Evolutionary conservation across 2,797 vertebrate genomes (phyloP).

Genomic region (Ataeniobius toweri): DNA sequence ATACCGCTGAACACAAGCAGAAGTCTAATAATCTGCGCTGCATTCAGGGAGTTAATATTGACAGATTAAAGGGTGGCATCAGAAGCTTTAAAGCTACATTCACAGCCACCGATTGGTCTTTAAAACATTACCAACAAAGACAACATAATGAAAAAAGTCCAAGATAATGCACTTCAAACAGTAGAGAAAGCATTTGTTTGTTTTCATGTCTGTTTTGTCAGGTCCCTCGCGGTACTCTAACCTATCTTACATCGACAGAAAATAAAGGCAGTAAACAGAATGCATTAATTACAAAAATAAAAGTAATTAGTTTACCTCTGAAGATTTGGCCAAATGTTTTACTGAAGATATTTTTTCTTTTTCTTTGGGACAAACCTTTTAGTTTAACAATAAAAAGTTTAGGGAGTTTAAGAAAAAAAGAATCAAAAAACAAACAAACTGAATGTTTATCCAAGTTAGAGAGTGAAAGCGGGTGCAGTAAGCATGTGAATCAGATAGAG

Average conservation of each 20-base stretch:
- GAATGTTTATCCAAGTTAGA: not conserved
- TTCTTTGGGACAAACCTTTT: conserved; percentile 52
- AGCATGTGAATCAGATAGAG: not conserved
- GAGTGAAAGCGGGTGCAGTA: not conserved
- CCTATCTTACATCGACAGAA: conserved; percentile 72
- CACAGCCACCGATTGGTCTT: conserved; percentile 35
- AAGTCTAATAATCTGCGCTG: conserved; percentile 2
- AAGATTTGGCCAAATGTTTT: conserved; percentile 68
- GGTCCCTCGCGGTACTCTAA: conserved; percentile 31
- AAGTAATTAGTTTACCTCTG: conserved; percentile 72
- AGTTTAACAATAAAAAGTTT: conserved; percentile 65
- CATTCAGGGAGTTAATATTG: conserved; percentile 11
- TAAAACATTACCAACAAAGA: conserved; percentile 48
- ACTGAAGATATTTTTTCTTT: conserved; percentile 66
- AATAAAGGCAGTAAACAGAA: conserved; percentile 47
- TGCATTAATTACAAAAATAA: conserved; percentile 59
- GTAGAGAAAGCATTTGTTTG: conserved; percentile 39
- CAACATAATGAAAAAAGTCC: conserved; percentile 3
- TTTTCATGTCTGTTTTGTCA: conserved; percentile 59
- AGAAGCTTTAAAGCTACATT: conserved; percentile 25
- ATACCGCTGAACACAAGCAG: not conserved
- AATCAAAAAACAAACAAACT: conserved; percentile 3
- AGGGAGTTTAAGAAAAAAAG: conserved; percentile 40
- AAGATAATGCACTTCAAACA: conserved; percentile 72
- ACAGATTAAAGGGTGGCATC: conserved; percentile 15